Percentiles rank a stretch among this genome's conserved stretches.
These are phyloP conservation scores for Patella ulyssiponensis DNA, from an alignment of 2,888 invertebrate species.

Conservation along the genomic window DNA sequence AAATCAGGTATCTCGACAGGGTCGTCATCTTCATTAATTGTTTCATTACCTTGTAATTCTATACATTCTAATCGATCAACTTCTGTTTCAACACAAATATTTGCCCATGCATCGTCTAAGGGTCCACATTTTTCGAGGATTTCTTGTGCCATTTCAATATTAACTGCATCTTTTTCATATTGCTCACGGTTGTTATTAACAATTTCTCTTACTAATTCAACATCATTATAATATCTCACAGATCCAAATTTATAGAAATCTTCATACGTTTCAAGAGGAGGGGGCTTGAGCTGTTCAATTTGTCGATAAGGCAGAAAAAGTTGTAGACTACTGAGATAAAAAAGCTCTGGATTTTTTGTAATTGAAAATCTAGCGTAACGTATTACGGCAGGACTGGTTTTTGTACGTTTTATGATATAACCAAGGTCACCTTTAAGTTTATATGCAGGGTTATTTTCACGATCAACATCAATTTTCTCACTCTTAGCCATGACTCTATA, in stretches of 20 bases:
- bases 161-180: neutral
- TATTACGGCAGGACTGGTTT: neutral
- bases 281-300: neutral
- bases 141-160: neutral
- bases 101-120: constrained; percentile 19
- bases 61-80: neutral
- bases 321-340: constrained; percentile 15
- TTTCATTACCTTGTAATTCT: neutral
- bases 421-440: constrained; percentile 5
- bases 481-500: constrained; percentile 19
- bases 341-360: neutral
- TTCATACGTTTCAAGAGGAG: neutral
- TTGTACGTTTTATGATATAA: neutral
- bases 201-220: neutral
- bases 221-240: constrained; percentile 1
- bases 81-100: constrained; percentile 9
- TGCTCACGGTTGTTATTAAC: neutral
- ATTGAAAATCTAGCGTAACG: neutral
- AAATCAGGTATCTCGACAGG: neutral
- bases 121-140: neutral
- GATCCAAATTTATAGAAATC: neutral
- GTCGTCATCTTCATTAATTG: neutral
- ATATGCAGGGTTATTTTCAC: constrained; percentile 10
- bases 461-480: neutral
- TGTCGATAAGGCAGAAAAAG: constrained; percentile 13